Evolutionary conservation across 2,113 vertebrate species (phyloP), one percentile per base, ranked within the genome.

Genomic region (Megaleporinus macrocephalus): DNA sequence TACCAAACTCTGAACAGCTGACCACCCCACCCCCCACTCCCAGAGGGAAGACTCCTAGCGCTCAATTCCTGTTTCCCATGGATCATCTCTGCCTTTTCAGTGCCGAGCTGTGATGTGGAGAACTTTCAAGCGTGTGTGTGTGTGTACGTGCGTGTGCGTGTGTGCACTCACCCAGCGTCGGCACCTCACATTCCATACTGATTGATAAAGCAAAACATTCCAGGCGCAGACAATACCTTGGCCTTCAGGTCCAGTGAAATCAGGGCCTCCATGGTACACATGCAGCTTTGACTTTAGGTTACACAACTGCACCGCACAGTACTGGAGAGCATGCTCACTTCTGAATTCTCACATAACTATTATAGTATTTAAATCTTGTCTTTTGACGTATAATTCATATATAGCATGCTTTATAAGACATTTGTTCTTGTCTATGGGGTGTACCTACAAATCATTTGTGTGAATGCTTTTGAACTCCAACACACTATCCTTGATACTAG

Each of bases 21-120:
- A 53, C 76, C 15, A 53, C 61, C 33, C 41, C 69, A 47, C 30
- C 30, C 75, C 71, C 57, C 49, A 47, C 15, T 84, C 68, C 78
- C 70, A 29, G 75, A 79, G 80, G 44, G 74, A 49, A 71, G n/a
- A 80, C 47, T 69, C 73, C 29, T 26, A 59, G 73, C 44, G 44
- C 69, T n/a, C 30, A 66, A 79, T 83, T 86, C 82, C 82, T 78
- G 76, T 86, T 89, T 91, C 78, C 73, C 82, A 87, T 79, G 68
- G 30, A 62, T 44, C 49, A 27, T 27, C 29, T 22, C 41, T 41
- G 36, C 62, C 18, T 63, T 33, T 3, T 36, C n/a, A 61, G 49
- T 24, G 36, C 24, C 73, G 36, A 47, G 20, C 77, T 61, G 30
- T 78, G 16, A n/a, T 36, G 65, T 26, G 57, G 53, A 9, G 41